A percentile compares a stretch with the other conserved stretches of the same genome.
These are phyloP conservation scores for Gobionotothen gibberifrons DNA, from an alignment of 2,797 vertebrate genomes.

Conservation along the genomic window DNA sequence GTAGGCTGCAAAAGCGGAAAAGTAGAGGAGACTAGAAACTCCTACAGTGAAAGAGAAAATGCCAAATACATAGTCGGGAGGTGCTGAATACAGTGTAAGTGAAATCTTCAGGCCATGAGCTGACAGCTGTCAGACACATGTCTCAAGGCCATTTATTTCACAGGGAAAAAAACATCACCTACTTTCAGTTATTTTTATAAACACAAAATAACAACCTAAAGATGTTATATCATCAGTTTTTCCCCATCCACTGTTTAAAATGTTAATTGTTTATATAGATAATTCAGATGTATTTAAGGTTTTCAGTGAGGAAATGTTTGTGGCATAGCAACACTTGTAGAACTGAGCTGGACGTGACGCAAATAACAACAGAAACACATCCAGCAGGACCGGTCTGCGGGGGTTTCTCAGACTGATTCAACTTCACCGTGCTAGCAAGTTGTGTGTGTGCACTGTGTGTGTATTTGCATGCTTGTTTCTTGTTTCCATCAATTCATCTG, in stretches of 20 bases:
- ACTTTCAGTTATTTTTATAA: constrained; percentile 14
- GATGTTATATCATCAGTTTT: neutral
- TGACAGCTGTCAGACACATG: constrained; percentile 37
- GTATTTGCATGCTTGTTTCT: neutral
- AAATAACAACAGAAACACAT: constrained; percentile 38
- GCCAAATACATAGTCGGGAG: constrained; percentile 11
- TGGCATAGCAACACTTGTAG: constrained; percentile 19
- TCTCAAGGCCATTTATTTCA: constrained; percentile 29
- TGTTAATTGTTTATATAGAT: neutral
- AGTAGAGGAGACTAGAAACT: constrained; percentile 5
- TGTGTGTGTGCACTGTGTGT: neutral
- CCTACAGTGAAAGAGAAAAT: constrained; percentile 11
- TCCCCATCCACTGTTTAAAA: neutral
- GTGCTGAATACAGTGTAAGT: constrained; percentile 8
- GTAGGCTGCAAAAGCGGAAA: neutral
- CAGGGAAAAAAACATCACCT: constrained; percentile 12
- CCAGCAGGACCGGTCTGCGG: neutral
- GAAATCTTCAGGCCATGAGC: constrained; percentile 23
- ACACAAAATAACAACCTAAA: constrained; percentile 13
- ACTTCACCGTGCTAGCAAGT: constrained; percentile 8
- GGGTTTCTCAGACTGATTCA: constrained; percentile 10
- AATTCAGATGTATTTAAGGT: neutral
- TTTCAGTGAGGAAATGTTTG: constrained; percentile 4
- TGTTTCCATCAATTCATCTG: constrained; percentile 15
- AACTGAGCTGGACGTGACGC: constrained; percentile 28